Conservation (phyloP, 92 coral and sea anemone genomes). For the Muricea muricata region DNA sequence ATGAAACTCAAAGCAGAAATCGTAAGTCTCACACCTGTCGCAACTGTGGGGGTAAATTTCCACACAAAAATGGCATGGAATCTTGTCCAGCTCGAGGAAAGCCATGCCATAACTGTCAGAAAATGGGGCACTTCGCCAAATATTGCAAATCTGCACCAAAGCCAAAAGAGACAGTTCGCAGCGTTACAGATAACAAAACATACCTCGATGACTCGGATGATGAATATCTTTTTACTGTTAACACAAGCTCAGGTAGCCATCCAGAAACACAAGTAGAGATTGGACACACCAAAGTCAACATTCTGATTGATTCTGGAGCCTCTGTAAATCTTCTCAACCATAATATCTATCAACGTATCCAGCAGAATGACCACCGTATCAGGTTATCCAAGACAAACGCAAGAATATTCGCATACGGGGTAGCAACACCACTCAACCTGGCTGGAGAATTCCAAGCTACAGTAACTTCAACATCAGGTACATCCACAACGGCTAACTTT, state of each 20-base stretch:
- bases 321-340: constrained; percentile 53
- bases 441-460: constrained; percentile 41
- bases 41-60: constrained; percentile 7
- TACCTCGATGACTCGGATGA: constrained; percentile 36
- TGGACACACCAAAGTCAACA: constrained; percentile 32
- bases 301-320: constrained; percentile 56
- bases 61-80: background rate
- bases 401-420: constrained; percentile 33
- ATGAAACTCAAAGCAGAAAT: background rate
- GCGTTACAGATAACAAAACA: background rate
- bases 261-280: constrained; percentile 37
- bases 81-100: background rate
- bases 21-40: constrained; percentile 23
- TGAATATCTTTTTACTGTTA: constrained; percentile 29
- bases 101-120: constrained; percentile 3
- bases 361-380: background rate
- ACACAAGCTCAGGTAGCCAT: background rate
- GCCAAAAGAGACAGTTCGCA: too few relatives aligned
- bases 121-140: background rate
- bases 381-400: background rate
- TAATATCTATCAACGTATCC: background rate
- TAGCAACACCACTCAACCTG: constrained; percentile 38
- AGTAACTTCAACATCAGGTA: constrained; percentile 35
- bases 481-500: constrained; percentile 37
- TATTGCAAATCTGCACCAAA: background rate